Percentiles rank a stretch among this genome's conserved stretches.
phyloP scores from a whole-genome alignment of 2,888 invertebrate species.

The Meloe dianella region DNA sequence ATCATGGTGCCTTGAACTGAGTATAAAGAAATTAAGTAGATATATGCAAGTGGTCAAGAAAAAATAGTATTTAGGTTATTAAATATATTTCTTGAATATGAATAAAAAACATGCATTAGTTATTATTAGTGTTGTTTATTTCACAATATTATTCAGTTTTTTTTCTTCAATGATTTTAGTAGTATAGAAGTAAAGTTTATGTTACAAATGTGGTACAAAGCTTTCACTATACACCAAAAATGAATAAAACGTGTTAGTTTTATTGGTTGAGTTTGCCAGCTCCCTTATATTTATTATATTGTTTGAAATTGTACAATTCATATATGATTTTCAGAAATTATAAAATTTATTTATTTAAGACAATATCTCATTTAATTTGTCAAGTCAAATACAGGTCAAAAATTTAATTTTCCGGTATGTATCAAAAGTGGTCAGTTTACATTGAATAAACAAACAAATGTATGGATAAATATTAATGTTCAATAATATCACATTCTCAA shows the following conservation, averaged over 20 bases:
- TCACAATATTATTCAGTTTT: neutral
- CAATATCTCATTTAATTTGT: neutral
- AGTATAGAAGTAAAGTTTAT: neutral
- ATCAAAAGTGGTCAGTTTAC: too few species aligned
- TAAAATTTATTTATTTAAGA: neutral
- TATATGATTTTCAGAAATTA: neutral
- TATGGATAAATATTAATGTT: neutral
- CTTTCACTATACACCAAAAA: neutral
- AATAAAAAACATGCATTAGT: too few species aligned
- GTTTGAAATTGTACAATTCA: conserved; percentile 2
- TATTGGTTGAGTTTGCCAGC: conserved; percentile 6
- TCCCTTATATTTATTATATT: neutral
- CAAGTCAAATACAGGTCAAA: neutral
- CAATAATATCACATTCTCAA: neutral
- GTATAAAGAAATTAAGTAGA: conserved; percentile 41
- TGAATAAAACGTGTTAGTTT: conserved; percentile 20
- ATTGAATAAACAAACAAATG: too few species aligned
- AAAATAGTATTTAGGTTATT: neutral
- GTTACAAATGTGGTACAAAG: neutral
- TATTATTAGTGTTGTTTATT: too few species aligned
- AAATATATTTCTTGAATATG: too few species aligned
- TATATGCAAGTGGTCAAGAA: neutral
- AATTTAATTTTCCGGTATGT: neutral
- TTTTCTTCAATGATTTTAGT: neutral
- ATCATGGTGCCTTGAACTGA: conserved; percentile 68